phyloP scores from a whole-genome alignment of 2,113 vertebrate genomes.

The western clawed frog (Xenopus tropicalis) region UCB_Xtro_10.0 CM004445.2:57050501-57051000 shows the following conservation, averaged over 20 bases:
- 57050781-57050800: constrained; percentile 49
- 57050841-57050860: constrained; percentile 53
- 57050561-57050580: constrained; percentile 51
- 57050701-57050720: constrained; percentile 60
- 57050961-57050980: too few relatives aligned
- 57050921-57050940: too few relatives aligned
- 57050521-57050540: constrained; percentile 55
- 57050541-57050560: constrained; percentile 49
- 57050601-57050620: constrained; percentile 60
- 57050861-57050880: constrained; percentile 50
- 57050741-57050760: constrained; percentile 62
- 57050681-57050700: constrained; percentile 5
- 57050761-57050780: constrained; percentile 53
- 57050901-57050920: too few relatives aligned
- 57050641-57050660: too few relatives aligned
- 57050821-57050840: constrained; percentile 52
- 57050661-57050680: too few relatives aligned
- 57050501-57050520: too few relatives aligned
- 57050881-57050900: too few relatives aligned
- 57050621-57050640: background rate
- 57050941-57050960: too few relatives aligned
- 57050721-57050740: constrained; percentile 57
- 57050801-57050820: constrained; percentile 43
- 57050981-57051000: too few relatives aligned
- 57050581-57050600: constrained; percentile 56